Evolutionary conservation across 1,140 invertebrate genomes (phyloP), one percentile per base, ranked within the genome.

Genomic region (Macrocentrus cingulum): DNA sequence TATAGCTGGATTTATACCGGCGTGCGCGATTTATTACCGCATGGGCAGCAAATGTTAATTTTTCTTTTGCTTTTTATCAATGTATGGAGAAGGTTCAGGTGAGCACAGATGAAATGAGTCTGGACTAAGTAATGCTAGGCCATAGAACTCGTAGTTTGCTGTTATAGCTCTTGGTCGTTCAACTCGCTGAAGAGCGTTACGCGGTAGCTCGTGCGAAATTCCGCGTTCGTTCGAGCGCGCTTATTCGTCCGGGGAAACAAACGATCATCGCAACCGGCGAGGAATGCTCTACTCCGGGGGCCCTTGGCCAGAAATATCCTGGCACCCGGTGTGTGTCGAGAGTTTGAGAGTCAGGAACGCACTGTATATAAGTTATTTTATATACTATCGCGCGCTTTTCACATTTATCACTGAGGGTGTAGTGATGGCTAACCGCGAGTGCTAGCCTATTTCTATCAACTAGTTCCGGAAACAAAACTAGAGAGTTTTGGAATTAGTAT

Each of bases 201-300:
- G n/a, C n/a, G 25, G 34, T 49, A 57, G 45, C 46, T 49, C 45
- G 55, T 57, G 55, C 46, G 42, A 57, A 57, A 57, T 57, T 57
- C 55, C 55, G 23, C 46, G 48, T 23, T 51, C 45, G 45, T 48
- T 53, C 45, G 19, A 56, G 19, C 20, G 44, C 7, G 36, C 36
- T 50, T 57, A 50, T 57, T 42, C 15, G 44, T 36, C 18, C 25
- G 20, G 44, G 55, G 39, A 29, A 48, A 56, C 25, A 44, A 54
- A 34, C 44, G 32, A 37, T 36, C 25, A 45, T 32, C 23, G 11
- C 16, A 18, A 32, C 41, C 44, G 13, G 22, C 41, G 32, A 39
- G 54, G 45, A 56, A 55, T 55, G 46, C 22, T 0, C 3, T 36
- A 16, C 11, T 20, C 25, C 22, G 25, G 41, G 41, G 20, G 55